Evolutionary conservation across 53 echinoderm and acorn worm genomes (phyloP).

Genomic region (Echinometra lucunter): DNA sequence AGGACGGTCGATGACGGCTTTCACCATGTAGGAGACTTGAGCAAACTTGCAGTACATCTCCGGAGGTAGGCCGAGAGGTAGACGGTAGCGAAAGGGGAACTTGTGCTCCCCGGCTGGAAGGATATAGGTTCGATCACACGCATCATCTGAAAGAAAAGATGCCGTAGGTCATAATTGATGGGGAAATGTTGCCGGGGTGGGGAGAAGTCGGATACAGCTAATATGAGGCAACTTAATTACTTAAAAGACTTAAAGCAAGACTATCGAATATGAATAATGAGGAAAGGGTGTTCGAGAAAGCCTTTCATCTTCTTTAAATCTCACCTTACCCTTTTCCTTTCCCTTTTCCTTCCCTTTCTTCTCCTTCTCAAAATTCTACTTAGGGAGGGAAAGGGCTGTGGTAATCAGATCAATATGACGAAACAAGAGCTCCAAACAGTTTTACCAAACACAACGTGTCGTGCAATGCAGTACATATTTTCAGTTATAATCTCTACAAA

Average conservation of each 20-base stretch:
- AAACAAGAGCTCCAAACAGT: too few relatives aligned
- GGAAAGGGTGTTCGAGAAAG: neutral
- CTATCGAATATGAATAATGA: neutral
- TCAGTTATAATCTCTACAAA: too few relatives aligned
- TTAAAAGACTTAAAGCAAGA: neutral
- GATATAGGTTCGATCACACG: slow-evolving; percentile 47
- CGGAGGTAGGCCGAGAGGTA: slow-evolving; percentile 72
- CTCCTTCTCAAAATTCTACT: neutral
- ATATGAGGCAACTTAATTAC: too few relatives aligned
- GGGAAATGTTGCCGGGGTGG: too few relatives aligned
- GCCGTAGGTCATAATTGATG: too few relatives aligned
- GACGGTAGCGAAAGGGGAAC: slow-evolving; percentile 73
- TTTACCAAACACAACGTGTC: too few relatives aligned
- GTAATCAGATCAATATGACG: too few relatives aligned
- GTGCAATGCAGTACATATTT: too few relatives aligned
- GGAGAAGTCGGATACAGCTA: too few relatives aligned
- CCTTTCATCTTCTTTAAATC: neutral
- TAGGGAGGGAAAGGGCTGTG: too few relatives aligned
- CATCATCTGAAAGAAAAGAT: slow-evolving; percentile 20
- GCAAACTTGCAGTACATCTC: slow-evolving; percentile 69
- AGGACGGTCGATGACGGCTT: slow-evolving; percentile 75
- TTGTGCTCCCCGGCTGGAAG: slow-evolving; percentile 75
- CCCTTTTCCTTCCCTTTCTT: neutral
- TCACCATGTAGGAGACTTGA: slow-evolving; percentile 72
- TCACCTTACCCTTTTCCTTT: neutral